These are phyloP conservation scores for Eupithecia inturbata DNA, from an alignment of 2,888 invertebrate genomes.

Conservation along the genomic window DNA sequence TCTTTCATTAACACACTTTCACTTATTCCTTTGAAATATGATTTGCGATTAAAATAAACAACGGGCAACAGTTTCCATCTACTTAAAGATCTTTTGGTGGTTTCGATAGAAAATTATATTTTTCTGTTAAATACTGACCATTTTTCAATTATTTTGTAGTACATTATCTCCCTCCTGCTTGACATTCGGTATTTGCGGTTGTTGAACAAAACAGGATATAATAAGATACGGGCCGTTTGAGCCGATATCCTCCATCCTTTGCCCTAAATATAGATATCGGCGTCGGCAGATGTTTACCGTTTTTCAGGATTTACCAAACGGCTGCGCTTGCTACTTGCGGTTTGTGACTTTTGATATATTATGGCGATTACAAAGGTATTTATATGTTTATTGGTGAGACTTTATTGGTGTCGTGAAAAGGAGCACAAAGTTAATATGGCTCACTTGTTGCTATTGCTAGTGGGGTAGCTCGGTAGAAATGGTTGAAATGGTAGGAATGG, in stretches of 20 bases:
- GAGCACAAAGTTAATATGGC: too few species aligned
- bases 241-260: constrained; percentile 40
- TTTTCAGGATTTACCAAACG: constrained; percentile 22
- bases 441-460: too few species aligned
- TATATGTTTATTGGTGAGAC: too few species aligned
- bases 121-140: too few species aligned
- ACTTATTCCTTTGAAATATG: too few species aligned
- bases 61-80: neutral
- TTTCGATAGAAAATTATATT: too few species aligned
- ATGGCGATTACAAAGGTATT: neutral
- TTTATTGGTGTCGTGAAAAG: too few species aligned
- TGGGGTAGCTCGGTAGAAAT: too few species aligned
- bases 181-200: neutral
- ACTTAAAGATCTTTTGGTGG: neutral
- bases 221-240: constrained; percentile 38
- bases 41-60: too few species aligned
- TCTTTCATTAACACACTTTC: too few species aligned
- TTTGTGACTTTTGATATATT: neutral
- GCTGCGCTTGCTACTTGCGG: neutral
- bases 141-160: neutral
- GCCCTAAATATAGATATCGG: constrained; percentile 36
- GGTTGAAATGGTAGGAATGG: too few species aligned
- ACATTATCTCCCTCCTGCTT: neutral
- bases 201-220: constrained; percentile 24
- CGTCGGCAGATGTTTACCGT: constrained; percentile 37